A percentile compares a stretch with the other conserved stretches of the same genome.
phyloP scores from a whole-genome alignment of 2,113 vertebrate species.

The Nothoprocta perdicaria region DNA sequence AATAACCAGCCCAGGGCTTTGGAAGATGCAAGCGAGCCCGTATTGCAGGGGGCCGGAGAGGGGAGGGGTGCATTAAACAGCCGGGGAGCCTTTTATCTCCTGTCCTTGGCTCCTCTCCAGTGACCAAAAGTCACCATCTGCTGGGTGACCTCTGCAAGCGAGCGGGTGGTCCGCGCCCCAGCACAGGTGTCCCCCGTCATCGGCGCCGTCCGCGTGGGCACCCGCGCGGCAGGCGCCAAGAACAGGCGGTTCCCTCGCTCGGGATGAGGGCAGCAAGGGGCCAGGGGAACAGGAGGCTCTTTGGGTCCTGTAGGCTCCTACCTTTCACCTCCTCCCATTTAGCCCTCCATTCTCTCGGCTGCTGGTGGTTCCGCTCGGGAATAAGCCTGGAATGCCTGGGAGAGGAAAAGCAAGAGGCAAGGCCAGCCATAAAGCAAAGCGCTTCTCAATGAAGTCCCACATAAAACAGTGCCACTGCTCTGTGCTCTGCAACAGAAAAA shows the following conservation, averaged over 20 bases:
- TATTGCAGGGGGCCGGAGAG: neutral
- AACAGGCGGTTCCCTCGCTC: accelerated
- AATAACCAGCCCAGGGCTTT: neutral
- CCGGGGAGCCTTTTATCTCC: neutral
- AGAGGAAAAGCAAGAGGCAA: neutral
- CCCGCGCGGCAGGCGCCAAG: neutral
- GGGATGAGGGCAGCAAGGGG: neutral
- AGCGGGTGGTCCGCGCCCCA: neutral
- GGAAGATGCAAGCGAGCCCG: neutral
- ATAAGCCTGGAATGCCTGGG: neutral
- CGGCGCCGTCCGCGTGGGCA: accelerated
- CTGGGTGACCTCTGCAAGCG: neutral
- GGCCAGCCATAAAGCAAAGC: accelerated
- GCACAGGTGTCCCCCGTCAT: neutral
- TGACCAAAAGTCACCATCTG: constrained; percentile 8
- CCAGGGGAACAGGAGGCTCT: neutral
- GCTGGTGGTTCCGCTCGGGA: neutral
- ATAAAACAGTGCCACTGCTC: accelerated
- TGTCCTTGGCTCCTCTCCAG: neutral
- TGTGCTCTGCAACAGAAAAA: accelerated
- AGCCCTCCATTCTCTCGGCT: neutral
- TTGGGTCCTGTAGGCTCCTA: neutral
- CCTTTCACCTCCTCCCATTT: neutral
- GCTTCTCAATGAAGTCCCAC: neutral
- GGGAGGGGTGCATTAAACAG: neutral